Evolutionary conservation across 2,888 invertebrate genomes (phyloP).

Genomic region (Ferdinandea cuprea): DNA sequence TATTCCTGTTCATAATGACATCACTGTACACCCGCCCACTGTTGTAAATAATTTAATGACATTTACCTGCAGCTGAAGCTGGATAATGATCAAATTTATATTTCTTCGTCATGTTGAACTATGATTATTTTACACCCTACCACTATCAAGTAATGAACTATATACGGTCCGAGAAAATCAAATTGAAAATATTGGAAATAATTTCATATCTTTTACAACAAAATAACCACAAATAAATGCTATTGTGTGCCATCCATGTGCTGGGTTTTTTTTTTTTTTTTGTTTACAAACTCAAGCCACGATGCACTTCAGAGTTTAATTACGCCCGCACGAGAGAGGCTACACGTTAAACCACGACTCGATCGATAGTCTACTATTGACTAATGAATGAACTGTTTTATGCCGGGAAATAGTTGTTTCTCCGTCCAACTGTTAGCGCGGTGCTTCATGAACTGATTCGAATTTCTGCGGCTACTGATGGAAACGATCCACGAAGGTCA

Average conservation of each 20-base stretch:
- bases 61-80: conserved; percentile 48
- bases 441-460: conserved; percentile 53
- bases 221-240: background rate
- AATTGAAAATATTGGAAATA: background rate
- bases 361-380: background rate
- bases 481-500: conserved; percentile 46
- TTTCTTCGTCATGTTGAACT: conserved; percentile 34
- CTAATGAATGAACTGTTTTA: background rate
- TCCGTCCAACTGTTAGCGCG: conserved; percentile 31
- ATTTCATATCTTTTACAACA: conserved; percentile 7
- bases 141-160: background rate
- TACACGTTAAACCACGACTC: conserved; percentile 3
- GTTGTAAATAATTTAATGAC: background rate
- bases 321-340: conserved; percentile 11
- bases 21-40: conserved; percentile 30
- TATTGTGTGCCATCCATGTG: conserved; percentile 34
- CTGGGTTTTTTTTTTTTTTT: too few relatives aligned
- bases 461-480: conserved; percentile 29
- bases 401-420: background rate
- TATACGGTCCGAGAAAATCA: background rate
- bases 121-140: background rate
- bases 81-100: conserved; percentile 29
- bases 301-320: conserved; percentile 42
- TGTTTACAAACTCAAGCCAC: conserved; percentile 44
- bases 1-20: background rate